Conservation (phyloP, 2,888 invertebrate species). For the Saturnia pavonia region DNA sequence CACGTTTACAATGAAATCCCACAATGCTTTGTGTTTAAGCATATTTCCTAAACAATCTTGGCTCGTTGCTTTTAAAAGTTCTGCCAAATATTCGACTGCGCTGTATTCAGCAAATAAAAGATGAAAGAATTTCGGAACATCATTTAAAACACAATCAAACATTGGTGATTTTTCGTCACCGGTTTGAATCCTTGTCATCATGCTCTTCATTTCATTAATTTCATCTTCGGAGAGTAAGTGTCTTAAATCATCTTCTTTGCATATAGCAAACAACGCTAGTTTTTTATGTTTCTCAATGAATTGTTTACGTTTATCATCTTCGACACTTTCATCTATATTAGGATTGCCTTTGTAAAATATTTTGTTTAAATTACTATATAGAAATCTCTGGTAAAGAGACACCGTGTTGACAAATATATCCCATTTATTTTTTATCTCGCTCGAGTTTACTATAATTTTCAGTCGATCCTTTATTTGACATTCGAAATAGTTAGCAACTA, state of each 20-base stretch:
- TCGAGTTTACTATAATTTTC: slow-evolving; percentile 30
- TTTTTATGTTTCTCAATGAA: slow-evolving; percentile 43
- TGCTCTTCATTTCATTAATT: slow-evolving; percentile 37
- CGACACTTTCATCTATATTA: slow-evolving; percentile 25
- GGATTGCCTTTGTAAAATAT: slow-evolving; percentile 31
- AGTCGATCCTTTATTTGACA: slow-evolving; percentile 39
- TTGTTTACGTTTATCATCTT: slow-evolving; percentile 26
- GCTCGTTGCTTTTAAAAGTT: slow-evolving; percentile 28
- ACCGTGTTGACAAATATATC: slow-evolving; percentile 36
- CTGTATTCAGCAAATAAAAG: slow-evolving; percentile 47
- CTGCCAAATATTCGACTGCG: slow-evolving; percentile 35
- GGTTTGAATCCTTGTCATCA: slow-evolving; percentile 35
- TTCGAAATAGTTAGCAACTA: slow-evolving; percentile 44
- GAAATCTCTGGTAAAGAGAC: slow-evolving; percentile 37
- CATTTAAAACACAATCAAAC: slow-evolving; percentile 40
- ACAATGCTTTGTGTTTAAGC: slow-evolving; percentile 30
- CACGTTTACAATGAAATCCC: slow-evolving; percentile 41
- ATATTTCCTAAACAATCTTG: slow-evolving; percentile 15
- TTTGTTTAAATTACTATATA: slow-evolving; percentile 39
- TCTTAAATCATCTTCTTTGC: slow-evolving; percentile 38
- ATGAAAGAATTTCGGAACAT: slow-evolving; percentile 44
- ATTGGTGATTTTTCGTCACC: slow-evolving; percentile 38
- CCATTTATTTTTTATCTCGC: slow-evolving; percentile 33
- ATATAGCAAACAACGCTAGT: slow-evolving; percentile 43
- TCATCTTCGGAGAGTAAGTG: slow-evolving; percentile 39